Percentiles rank a stretch among this genome's conserved stretches.
Evolutionary conservation across 1,140 invertebrate genomes (phyloP).

Genomic region (Pseudobourletiella spinata): DNA sequence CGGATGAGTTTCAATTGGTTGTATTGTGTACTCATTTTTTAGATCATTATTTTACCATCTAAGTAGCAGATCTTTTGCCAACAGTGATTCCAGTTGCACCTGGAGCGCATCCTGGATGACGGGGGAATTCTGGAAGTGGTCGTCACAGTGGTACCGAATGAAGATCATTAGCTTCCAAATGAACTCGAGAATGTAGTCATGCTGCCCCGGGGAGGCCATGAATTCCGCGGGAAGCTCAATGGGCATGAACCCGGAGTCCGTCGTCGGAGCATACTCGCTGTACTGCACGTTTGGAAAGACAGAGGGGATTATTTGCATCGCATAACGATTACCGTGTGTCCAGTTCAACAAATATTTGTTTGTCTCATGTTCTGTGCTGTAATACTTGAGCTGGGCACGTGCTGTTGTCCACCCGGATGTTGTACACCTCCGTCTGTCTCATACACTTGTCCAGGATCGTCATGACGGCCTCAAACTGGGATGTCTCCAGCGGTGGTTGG

Average conservation of each 20-base stretch:
- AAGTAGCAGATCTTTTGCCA: conserved; percentile 17
- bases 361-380: neutral
- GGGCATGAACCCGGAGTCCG: neutral
- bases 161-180: conserved; percentile 18
- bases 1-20: too few species aligned
- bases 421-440: neutral
- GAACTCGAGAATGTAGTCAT: conserved; percentile 23
- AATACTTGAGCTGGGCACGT: neutral
- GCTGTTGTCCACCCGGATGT: neutral
- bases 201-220: neutral
- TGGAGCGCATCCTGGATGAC: conserved; percentile 15
- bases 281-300: too few species aligned
- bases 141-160: conserved; percentile 17
- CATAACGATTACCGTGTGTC: too few species aligned
- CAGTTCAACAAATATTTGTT: too few species aligned
- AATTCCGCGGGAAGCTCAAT: neutral
- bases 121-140: conserved; percentile 8
- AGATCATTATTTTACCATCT: conserved; percentile 11
- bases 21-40: too few species aligned
- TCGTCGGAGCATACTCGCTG: neutral
- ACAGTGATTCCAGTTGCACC: conserved; percentile 15
- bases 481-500: neutral
- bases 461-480: neutral
- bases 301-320: too few species aligned
- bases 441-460: neutral